Evolutionary conservation across 2,888 invertebrate species (phyloP).

Genomic region (Erpobdella octoculata): DNA sequence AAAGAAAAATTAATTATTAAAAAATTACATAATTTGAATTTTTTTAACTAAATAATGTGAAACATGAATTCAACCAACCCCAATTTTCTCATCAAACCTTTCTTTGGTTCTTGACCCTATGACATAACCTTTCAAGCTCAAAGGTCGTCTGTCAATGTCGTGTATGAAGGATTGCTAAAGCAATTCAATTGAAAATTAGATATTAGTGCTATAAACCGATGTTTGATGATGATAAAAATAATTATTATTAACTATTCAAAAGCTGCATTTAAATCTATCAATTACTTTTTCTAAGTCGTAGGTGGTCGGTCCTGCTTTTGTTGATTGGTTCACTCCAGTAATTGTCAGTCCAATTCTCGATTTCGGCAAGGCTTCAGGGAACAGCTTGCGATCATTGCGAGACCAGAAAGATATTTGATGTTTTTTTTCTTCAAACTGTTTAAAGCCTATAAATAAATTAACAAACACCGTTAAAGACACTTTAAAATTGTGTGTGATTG

Average conservation of each 20-base stretch:
- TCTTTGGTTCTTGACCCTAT: constrained; percentile 50
- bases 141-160: constrained; percentile 44
- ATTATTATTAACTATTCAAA: neutral
- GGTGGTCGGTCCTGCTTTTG: neutral
- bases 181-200: constrained; percentile 33
- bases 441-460: too few species aligned
- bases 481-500: too few species aligned
- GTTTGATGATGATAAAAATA: neutral
- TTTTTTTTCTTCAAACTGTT: too few species aligned
- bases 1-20: neutral
- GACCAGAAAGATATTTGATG: too few species aligned
- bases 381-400: neutral
- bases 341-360: neutral
- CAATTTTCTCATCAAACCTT: constrained; percentile 42
- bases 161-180: constrained; percentile 42
- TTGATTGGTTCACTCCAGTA: too few species aligned
- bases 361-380: neutral
- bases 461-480: too few species aligned
- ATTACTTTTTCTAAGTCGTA: constrained; percentile 4
- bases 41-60: neutral
- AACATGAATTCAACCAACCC: neutral
- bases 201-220: neutral
- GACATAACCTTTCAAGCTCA: constrained; percentile 49
- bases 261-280: neutral
- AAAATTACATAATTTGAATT: neutral